Base-by-base conservation (phyloP, 2,888 invertebrate species). In the Clusia tigrina region DNA sequence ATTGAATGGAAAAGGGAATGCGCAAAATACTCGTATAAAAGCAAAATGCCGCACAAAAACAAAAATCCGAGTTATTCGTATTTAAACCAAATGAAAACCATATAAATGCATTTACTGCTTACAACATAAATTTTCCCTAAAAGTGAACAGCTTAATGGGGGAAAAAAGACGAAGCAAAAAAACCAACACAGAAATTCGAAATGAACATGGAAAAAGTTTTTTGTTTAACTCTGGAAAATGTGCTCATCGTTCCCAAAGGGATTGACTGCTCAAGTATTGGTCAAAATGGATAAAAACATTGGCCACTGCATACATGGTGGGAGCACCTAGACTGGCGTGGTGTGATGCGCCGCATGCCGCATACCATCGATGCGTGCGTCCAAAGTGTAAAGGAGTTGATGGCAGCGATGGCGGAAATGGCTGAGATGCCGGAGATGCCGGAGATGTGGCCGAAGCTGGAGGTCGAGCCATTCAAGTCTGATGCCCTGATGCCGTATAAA, bases 401-500 rank as follows among this genome's bases (percentile, higher is more conserved):
- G 32, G 32, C 32, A 32, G 32, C 12, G 32, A 32, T 12, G 32
- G 6, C 12, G 32, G 32, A 32, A 32, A 12, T 42, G 42, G 9
- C 15, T 42, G 42, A n/a, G 6, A n/a, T 42, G 42, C n/a, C 6
- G 9, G 42, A 15, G 42, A 3, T 3, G 9, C 15, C n/a, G 42
- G 9, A 17, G 9, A 17, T 42, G 42, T 42, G 42, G 3, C 15
- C 5, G n/a, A 12, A 32, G 32, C 12, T 32, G 6, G 32, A 32
- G 32, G 32, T 32, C 12, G 32, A 32, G 72, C 66, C 69, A 69
- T 68, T 71, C 60, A 69, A 72, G 69, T 65, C 69, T 69, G 22
- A 5, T 48, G 48, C 42, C 17, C 70, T 70, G 68, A 69, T 67
- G 70, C 65, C 78, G 74, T 78, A 82, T 80, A 80, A 82, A 82